phyloP scores from a whole-genome alignment of 1,140 invertebrate species.

The Teleogryllus occipitalis region DNA sequence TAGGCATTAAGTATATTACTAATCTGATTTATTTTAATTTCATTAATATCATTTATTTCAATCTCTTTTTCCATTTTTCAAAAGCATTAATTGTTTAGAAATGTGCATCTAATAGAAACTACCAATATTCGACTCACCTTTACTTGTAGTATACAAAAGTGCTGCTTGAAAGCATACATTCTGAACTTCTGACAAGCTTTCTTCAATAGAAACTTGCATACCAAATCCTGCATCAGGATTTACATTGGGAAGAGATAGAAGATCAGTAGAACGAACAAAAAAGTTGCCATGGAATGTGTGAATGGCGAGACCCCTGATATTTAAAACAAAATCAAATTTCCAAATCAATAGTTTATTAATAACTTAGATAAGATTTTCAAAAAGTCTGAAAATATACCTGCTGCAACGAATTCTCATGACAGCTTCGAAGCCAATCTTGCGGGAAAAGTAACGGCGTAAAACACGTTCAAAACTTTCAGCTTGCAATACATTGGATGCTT shows the following conservation, averaged over 20 bases:
- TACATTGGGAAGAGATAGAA: slow-evolving; percentile 92
- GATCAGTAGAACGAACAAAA: slow-evolving; percentile 95
- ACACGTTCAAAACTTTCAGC: slow-evolving; percentile 67
- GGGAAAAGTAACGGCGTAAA: slow-evolving; percentile 81
- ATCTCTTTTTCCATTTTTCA: too few species aligned
- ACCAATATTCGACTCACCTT: slow-evolving; percentile 51
- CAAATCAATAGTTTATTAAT: not conserved
- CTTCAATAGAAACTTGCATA: slow-evolving; percentile 94
- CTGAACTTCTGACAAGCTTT: slow-evolving; percentile 76
- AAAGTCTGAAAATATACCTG: slow-evolving; percentile 42
- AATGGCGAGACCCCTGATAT: slow-evolving; percentile 71
- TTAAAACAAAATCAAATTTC: slow-evolving; percentile 11
- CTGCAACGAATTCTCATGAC: slow-evolving; percentile 96
- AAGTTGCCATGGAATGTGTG: slow-evolving; percentile 99
- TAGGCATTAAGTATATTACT: too few species aligned
- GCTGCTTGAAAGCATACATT: slow-evolving; percentile 97
- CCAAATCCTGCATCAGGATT: slow-evolving; percentile 97
- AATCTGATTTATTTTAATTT: too few species aligned
- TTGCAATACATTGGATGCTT: slow-evolving; percentile 58
- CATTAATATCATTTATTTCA: too few species aligned
- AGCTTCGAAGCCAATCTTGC: slow-evolving; percentile 98
- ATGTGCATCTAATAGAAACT: not conserved
- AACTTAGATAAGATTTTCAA: not conserved
- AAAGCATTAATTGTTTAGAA: not conserved
- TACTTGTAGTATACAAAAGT: slow-evolving; percentile 93